Evolutionary conservation across 2,888 invertebrate species (phyloP).

Genomic region (Schizaphis graminum): DNA sequence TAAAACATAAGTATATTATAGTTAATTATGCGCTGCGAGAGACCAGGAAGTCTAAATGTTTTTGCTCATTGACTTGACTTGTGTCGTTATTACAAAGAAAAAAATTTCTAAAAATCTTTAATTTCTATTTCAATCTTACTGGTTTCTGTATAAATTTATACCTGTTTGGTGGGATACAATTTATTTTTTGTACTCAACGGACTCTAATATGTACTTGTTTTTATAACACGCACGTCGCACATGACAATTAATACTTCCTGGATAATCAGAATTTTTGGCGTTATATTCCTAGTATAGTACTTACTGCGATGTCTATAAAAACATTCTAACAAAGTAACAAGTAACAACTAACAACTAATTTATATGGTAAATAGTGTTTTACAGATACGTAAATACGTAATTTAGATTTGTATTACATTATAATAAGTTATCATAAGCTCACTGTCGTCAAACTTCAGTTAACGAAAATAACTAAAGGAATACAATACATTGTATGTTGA

Average conservation of each 20-base stretch:
- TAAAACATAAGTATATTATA: not conserved
- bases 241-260: not conserved
- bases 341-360: not conserved
- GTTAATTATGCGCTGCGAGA: not conserved
- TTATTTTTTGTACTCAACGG: not conserved
- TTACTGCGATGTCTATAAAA: not conserved
- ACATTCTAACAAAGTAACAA: not conserved
- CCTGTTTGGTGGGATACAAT: not conserved
- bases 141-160: not conserved
- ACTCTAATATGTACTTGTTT: not conserved
- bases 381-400: not conserved
- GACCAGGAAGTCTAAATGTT: not conserved
- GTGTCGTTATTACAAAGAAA: not conserved
- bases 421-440: not conserved
- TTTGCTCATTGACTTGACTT: not conserved
- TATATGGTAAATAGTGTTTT: too few species aligned
- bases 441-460: not conserved
- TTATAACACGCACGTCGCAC: not conserved
- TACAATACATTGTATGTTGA: not conserved
- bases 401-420: not conserved
- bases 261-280: not conserved
- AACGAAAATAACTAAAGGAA: not conserved
- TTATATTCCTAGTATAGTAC: not conserved
- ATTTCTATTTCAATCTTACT: not conserved
- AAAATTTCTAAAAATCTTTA: not conserved